Evolutionary conservation across 2,113 vertebrate species (phyloP).

Genomic region (Megaceryle maxima): DNA sequence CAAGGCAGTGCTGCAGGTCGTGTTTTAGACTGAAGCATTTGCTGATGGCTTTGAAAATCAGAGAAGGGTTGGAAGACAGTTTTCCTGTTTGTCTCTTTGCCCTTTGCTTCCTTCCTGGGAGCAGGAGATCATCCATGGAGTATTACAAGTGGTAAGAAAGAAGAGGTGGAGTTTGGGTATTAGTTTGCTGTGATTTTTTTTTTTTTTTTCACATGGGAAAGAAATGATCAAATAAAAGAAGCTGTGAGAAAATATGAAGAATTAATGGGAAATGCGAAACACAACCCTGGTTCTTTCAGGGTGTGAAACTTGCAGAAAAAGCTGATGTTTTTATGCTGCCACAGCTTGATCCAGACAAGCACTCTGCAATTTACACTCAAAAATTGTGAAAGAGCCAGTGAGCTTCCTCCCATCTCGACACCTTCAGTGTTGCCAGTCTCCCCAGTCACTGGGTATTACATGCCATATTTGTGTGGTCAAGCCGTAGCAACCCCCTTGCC

Average conservation of each 20-base stretch:
- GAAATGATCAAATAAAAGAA: neutral
- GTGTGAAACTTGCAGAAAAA: neutral
- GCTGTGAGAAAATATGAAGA: neutral
- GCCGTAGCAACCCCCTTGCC: rapidly evolving
- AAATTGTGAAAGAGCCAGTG: neutral
- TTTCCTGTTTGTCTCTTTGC: neutral
- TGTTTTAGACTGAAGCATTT: neutral
- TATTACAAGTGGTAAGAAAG: neutral
- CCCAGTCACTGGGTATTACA: neutral
- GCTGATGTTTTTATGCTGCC: neutral
- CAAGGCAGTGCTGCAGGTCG: rapidly evolving
- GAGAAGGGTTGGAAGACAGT: neutral
- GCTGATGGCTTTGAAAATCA: neutral
- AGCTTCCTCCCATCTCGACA: neutral
- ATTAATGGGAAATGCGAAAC: neutral
- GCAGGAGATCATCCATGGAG: rapidly evolving
- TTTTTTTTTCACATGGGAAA: neutral
- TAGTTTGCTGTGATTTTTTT: neutral
- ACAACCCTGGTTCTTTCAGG: rapidly evolving
- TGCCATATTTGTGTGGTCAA: rapidly evolving
- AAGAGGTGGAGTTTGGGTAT: neutral
- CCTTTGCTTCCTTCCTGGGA: neutral
- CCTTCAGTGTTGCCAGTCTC: rapidly evolving
- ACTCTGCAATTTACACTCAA: neutral
- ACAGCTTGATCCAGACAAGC: neutral